Conservation (phyloP, 2,113 vertebrate genomes). For the Hydropotes inermis region DNA sequence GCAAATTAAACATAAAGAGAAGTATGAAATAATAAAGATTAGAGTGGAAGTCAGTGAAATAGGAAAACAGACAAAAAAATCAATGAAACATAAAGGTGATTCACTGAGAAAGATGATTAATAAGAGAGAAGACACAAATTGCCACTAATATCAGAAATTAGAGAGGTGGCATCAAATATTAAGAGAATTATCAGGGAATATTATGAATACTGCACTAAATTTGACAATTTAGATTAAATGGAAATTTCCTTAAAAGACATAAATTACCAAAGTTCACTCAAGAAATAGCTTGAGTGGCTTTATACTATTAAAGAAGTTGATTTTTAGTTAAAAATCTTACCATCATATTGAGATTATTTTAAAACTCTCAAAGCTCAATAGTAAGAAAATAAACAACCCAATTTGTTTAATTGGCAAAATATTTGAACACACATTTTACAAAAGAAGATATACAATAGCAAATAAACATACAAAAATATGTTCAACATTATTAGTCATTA, state of each 20-base stretch:
- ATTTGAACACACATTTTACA: background rate
- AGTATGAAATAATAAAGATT: background rate
- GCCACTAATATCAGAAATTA: background rate
- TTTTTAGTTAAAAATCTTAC: conserved; percentile 5
- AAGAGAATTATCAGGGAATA: background rate
- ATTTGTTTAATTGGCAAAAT: background rate
- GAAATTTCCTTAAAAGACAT: background rate
- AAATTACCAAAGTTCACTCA: background rate
- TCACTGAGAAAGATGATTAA: background rate
- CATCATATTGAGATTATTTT: background rate
- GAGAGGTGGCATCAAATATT: background rate
- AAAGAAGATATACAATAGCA: background rate
- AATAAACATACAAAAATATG: background rate
- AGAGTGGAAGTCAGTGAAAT: background rate
- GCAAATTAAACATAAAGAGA: background rate
- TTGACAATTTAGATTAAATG: background rate
- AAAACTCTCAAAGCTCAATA: background rate
- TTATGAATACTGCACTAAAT: background rate
- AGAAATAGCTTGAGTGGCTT: background rate
- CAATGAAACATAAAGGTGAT: background rate
- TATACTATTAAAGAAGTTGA: background rate
- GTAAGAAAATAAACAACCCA: conserved; percentile 12
- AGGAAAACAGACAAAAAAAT: background rate
- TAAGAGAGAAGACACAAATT: background rate
- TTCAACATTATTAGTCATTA: background rate